Evolutionary conservation across 2,113 vertebrate species (phyloP), one percentile per base, ranked within the genome.

Genomic region (Scophthalmus maximus): DNA sequence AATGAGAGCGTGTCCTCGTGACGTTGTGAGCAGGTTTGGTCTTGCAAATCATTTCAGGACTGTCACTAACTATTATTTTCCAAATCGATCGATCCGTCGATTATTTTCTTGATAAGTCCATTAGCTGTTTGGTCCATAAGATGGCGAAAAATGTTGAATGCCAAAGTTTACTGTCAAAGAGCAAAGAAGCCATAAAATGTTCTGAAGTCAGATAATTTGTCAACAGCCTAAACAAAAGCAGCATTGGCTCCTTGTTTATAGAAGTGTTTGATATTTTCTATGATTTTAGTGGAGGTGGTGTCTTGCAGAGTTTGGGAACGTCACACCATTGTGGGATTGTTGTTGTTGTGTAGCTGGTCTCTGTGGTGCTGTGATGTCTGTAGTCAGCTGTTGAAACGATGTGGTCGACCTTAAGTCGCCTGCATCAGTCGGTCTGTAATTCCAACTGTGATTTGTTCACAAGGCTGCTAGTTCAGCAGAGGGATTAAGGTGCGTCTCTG

Each of bases 381-480:
- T 23, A 46, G 59, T 74, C 49, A 51, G 59, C 34, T 61, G 65
- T 55, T 56, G 52, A 9, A 22, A 47, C 8, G 6, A 70, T 56
- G 18, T 44, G 32, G 57, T 32, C 47, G 17, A 51, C 5, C 12
- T 52, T 47, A 51, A 56, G 64, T 36, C 52, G 34, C 26, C n/a
- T 20, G 34, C 17, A 4, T 29, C 30, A 5, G 36, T 42, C 36
- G 23, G 64, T 30, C 38, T 14, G 47, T 32, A 22, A 68, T 8
- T 22, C 49, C 12, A 63, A 59, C 30, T 34, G 51, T 18, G 9
- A 18, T 0, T 15, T 17, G 30, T 59, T 69, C 27, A 38, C 9
- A 58, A 36, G 25, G 42, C 12, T 46, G 47, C 22, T 12, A 14
- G 5, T 23, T 23, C 22, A 25, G 22, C 23, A 23, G 47, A 22